A percentile compares a stretch with the other conserved stretches of the same genome.
These are phyloP conservation scores for Myotis planiceps DNA, from an alignment of 2,797 vertebrate species.

Conservation along the genomic window DNA sequence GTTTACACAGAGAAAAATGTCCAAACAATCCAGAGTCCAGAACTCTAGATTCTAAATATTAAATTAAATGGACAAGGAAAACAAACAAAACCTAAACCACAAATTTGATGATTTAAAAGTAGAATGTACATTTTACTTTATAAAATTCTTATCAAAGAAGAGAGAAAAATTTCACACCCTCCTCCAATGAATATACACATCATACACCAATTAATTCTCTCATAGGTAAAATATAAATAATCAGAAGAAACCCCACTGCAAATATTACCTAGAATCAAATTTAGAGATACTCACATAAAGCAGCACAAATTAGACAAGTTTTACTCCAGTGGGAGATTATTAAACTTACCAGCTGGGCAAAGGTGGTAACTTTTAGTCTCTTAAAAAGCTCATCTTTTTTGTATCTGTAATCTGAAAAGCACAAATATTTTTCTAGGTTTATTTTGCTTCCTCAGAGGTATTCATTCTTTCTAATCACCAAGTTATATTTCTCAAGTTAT, in stretches of 20 bases:
- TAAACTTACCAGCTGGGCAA: slow-evolving; percentile 94
- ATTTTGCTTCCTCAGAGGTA: neutral
- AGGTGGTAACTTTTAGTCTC: slow-evolving; percentile 95
- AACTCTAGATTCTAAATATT: slow-evolving; percentile 26
- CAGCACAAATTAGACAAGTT: neutral
- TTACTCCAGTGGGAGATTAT: neutral
- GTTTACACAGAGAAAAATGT: slow-evolving; percentile 3
- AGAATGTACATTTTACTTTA: neutral
- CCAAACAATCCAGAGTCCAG: neutral
- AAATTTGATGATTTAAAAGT: slow-evolving; percentile 6
- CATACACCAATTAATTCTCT: neutral
- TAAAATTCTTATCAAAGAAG: slow-evolving; percentile 28
- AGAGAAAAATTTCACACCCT: neutral
- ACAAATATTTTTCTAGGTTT: neutral
- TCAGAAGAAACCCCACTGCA: neutral
- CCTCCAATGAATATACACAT: neutral
- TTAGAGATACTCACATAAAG: neutral
- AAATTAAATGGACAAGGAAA: slow-evolving; percentile 8
- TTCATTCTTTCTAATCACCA: neutral
- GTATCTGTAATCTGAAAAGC: slow-evolving; percentile 94
- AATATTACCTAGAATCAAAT: neutral
- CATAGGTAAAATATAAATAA: neutral
- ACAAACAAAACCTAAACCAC: neutral
- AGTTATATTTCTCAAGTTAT: neutral
- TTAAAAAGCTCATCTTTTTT: slow-evolving; percentile 97